Conservation (phyloP, 2,888 invertebrate genomes). For the Cantharis lateralis region DNA sequence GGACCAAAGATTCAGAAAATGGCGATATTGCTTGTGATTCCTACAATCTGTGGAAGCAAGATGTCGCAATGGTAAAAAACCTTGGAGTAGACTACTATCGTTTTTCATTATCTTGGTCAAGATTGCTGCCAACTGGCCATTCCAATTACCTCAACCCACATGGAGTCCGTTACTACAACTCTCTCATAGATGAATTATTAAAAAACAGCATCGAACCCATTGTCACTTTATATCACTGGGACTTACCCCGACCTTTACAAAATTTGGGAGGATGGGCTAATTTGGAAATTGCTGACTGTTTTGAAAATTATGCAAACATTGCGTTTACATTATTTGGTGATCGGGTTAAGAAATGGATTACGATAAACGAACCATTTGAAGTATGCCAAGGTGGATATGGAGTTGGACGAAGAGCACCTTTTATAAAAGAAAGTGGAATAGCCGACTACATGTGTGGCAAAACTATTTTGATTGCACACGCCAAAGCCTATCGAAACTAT, state of each 20-base stretch:
- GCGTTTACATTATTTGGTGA: conserved; percentile 49
- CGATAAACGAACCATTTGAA: conserved; percentile 59
- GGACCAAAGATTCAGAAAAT: conserved; percentile 36
- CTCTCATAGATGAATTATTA: conserved; percentile 62
- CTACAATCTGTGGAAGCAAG: conserved; percentile 41
- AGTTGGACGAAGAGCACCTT: conserved; percentile 56
- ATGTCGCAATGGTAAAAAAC: conserved; percentile 38
- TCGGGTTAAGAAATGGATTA: conserved; percentile 59
- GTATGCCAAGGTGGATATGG: conserved; percentile 50
- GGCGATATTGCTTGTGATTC: conserved; percentile 46
- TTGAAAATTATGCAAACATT: conserved; percentile 64
- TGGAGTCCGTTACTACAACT: conserved; percentile 67
- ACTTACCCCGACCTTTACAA: conserved; percentile 64
- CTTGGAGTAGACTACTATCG: conserved; percentile 56
- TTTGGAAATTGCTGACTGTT: conserved; percentile 63
- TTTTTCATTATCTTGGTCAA: conserved; percentile 67
- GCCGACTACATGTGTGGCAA: conserved; percentile 68
- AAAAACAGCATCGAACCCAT: conserved; percentile 61
- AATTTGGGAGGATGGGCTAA: conserved; percentile 67
- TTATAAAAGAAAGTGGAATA: conserved; percentile 57
- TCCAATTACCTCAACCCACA: conserved; percentile 62
- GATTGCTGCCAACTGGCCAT: conserved; percentile 65
- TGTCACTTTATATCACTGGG: conserved; percentile 70
- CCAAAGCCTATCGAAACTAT: conserved; percentile 64
- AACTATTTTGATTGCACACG: conserved; percentile 68